A percentile compares a stretch with the other conserved stretches of the same genome.
Conservation (phyloP, 2,797 vertebrate genomes). For the Peromyscus aztecus region DNA sequence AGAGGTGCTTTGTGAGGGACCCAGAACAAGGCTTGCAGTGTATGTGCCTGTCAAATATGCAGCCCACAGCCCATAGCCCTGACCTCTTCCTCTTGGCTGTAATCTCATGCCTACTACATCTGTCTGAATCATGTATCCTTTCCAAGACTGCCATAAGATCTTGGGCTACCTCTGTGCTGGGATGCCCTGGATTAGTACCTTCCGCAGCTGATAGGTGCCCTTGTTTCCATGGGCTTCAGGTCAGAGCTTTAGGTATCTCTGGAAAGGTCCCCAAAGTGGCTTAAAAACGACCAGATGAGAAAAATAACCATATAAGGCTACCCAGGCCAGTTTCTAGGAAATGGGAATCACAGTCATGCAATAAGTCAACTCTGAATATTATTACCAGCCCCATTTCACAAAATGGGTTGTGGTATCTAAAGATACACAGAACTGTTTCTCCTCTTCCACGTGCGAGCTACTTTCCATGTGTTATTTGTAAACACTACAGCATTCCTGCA, state of each 20-base stretch:
- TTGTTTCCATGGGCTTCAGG: conserved; percentile 8
- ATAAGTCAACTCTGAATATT: neutral
- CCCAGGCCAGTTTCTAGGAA: conserved; percentile 2
- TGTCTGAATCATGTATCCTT: conserved; percentile 77
- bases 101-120: conserved; percentile 76
- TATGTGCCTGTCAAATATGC: conserved; percentile 80
- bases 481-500: neutral
- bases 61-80: conserved; percentile 72
- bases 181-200: neutral
- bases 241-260: conserved; percentile 23
- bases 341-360: neutral
- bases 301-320: neutral
- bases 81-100: conserved; percentile 82
- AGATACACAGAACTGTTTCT: neutral
- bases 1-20: conserved; percentile 90
- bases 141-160: conserved; percentile 72
- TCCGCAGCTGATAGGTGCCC: neutral
- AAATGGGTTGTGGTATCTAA: neutral
- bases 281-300: conserved; percentile 1
- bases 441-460: neutral
- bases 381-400: neutral
- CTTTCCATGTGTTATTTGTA: neutral
- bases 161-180: conserved; percentile 49
- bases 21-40: conserved; percentile 89
- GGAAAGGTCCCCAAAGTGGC: neutral